A percentile compares a stretch with the other conserved stretches of the same genome.
Evolutionary conservation across 2,888 invertebrate species (phyloP).

Genomic region (Sycophila texana): DNA sequence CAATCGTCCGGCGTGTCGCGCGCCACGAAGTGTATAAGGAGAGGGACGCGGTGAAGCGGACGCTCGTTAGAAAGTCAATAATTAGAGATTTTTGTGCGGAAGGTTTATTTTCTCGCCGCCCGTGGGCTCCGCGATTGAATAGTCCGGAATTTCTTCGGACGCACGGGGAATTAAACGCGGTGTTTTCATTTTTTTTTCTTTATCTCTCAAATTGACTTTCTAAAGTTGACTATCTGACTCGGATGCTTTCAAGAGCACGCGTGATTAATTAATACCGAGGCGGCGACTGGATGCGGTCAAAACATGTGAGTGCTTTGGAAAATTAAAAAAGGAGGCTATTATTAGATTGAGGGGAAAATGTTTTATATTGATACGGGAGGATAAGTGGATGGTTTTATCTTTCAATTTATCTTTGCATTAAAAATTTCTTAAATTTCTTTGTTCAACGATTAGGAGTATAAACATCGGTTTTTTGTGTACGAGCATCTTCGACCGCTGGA

Average conservation of each 20-base stretch:
- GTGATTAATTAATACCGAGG: constrained; percentile 6
- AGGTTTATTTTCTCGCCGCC: background rate
- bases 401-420: too few species aligned
- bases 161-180: too few species aligned
- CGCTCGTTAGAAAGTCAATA: constrained; percentile 47
- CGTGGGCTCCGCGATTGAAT: background rate
- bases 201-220: background rate
- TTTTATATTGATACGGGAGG: background rate
- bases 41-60: background rate
- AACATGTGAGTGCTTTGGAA: too few species aligned
- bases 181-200: too few species aligned
- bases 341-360: too few species aligned
- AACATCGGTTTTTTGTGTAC: too few species aligned
- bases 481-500: too few species aligned
- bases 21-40: background rate
- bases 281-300: too few species aligned
- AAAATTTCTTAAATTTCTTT: too few species aligned
- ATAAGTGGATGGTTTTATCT: background rate
- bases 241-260: background rate
- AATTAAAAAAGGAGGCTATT: too few species aligned
- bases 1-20: background rate
- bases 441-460: too few species aligned
- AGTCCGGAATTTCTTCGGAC: too few species aligned
- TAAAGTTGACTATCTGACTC: constrained; percentile 8
- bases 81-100: constrained; percentile 23